A percentile compares a stretch with the other conserved stretches of the same genome.
phyloP scores from a whole-genome alignment of 2,113 vertebrate genomes.

The Vulpes vulpes region DNA sequence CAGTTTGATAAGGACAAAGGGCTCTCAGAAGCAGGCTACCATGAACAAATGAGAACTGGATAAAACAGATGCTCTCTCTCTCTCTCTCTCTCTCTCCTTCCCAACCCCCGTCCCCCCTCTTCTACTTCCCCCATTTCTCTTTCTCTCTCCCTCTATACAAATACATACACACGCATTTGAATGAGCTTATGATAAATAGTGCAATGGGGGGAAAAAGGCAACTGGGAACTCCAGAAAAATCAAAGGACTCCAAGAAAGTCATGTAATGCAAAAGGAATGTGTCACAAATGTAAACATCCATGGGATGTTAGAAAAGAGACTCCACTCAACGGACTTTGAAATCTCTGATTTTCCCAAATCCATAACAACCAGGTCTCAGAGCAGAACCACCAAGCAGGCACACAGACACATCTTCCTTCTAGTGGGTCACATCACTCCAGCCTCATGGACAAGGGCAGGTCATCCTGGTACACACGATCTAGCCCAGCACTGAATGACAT shows the following conservation, averaged over 20 bases:
- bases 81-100: no score
- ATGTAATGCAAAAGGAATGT: no score
- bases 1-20: neutral
- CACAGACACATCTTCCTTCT: neutral
- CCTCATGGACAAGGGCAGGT: no score
- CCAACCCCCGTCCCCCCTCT: neutral
- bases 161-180: neutral
- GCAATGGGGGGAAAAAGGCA: neutral
- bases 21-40: neutral
- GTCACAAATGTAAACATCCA: neutral
- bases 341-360: neutral
- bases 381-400: neutral
- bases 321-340: neutral
- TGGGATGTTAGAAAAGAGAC: neutral
- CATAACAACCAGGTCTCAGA: neutral
- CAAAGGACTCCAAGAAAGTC: neutral
- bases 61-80: fast-evolving
- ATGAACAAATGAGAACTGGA: no score
- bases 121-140: neutral
- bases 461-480: neutral
- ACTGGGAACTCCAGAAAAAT: neutral
- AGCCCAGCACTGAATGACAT: neutral
- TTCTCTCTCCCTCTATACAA: neutral
- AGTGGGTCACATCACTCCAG: fast-evolving
- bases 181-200: neutral